These are phyloP conservation scores for Ommatoiulus sabulosus DNA, from an alignment of 2,888 invertebrate species.

Conservation along the genomic window DNA sequence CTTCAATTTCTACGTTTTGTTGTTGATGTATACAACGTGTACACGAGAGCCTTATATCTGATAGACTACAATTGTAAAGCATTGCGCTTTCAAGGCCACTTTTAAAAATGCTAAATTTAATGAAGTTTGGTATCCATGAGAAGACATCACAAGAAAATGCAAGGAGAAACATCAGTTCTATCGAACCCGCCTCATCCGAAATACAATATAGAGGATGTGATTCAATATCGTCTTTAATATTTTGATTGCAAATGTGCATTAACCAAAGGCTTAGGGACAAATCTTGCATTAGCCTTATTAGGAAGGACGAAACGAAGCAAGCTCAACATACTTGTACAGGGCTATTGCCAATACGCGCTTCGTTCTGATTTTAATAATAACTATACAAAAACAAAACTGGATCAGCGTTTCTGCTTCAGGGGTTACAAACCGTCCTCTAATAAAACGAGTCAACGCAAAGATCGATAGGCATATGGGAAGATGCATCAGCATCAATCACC, in stretches of 20 bases:
- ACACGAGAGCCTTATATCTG: too few species aligned
- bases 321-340: too few species aligned
- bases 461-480: slow-evolving; percentile 27
- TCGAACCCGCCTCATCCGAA: too few species aligned
- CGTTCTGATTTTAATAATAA: too few species aligned
- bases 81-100: too few species aligned
- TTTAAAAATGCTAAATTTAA: too few species aligned
- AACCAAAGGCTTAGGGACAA: background rate
- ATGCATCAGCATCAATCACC: slow-evolving; percentile 18
- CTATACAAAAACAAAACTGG: background rate
- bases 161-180: too few species aligned
- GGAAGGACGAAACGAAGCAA: background rate
- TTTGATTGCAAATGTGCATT: slow-evolving; percentile 22
- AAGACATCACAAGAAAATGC: too few species aligned
- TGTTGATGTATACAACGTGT: too few species aligned
- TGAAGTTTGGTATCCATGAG: too few species aligned
- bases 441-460: background rate
- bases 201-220: background rate
- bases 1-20: too few species aligned
- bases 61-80: too few species aligned
- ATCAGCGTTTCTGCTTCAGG: background rate
- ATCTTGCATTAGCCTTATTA: background rate
- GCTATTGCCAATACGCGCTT: background rate
- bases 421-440: background rate
- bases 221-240: background rate